Conservation (phyloP, 2,113 vertebrate species). For the Sphaerodactylus townsendi region DNA sequence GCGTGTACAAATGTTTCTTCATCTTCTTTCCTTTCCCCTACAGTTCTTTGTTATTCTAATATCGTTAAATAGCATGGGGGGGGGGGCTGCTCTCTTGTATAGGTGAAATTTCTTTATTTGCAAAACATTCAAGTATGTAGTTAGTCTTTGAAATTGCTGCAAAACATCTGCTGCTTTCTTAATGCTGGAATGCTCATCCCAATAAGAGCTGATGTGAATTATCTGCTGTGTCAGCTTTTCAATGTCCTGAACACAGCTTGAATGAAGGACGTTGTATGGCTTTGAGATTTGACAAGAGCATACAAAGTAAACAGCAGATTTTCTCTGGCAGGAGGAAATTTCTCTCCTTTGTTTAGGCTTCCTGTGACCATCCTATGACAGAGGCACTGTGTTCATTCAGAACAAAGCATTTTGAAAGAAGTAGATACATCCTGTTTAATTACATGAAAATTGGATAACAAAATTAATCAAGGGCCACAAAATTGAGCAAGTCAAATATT, state of each 20-base stretch:
- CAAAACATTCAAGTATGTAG: accelerated
- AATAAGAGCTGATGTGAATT: neutral
- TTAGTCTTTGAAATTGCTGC: neutral
- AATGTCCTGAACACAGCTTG: neutral
- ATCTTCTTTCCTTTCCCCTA: neutral
- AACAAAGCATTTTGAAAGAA: neutral
- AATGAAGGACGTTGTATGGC: neutral
- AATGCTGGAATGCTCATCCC: neutral
- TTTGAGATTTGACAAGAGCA: neutral
- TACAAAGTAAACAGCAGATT: neutral
- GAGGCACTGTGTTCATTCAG: neutral
- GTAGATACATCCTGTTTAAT: neutral
- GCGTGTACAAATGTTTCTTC: neutral
- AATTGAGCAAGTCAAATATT: too few relatives aligned
- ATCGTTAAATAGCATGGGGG: neutral
- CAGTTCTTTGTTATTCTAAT: accelerated
- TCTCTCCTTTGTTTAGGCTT: neutral
- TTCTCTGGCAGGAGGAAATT: neutral
- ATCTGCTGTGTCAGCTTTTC: neutral
- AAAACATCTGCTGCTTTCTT: neutral
- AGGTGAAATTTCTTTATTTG: neutral
- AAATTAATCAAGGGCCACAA: too few relatives aligned
- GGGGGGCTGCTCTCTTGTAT: neutral
- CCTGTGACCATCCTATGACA: neutral
- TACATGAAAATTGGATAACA: neutral